Evolutionary conservation across 2,113 vertebrate species (phyloP).

Genomic region (Psettodes erumei): DNA sequence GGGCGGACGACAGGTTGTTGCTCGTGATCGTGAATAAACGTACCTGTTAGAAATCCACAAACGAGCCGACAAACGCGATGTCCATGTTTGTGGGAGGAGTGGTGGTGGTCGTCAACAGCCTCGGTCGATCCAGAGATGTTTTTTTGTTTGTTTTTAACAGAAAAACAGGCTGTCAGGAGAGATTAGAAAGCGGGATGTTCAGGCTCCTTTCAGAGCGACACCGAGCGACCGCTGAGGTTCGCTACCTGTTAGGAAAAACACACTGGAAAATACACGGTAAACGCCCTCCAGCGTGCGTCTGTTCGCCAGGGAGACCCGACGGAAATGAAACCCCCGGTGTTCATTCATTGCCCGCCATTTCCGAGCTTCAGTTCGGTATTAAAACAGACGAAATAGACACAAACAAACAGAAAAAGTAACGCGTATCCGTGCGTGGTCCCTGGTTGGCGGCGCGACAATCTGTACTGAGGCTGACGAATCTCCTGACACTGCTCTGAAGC

Average conservation of each 20-base stretch:
- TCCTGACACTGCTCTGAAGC: slow-evolving; percentile 42
- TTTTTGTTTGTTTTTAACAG: slow-evolving; percentile 47
- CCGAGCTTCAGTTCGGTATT: background rate
- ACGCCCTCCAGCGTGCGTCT: slow-evolving; percentile 67
- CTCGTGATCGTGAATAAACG: slow-evolving; percentile 34
- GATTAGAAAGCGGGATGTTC: slow-evolving; percentile 66
- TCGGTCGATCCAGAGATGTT: slow-evolving; percentile 32
- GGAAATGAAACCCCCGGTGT: background rate
- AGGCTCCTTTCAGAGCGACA: slow-evolving; percentile 41
- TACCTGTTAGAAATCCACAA: slow-evolving; percentile 75
- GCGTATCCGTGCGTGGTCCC: slow-evolving; percentile 63
- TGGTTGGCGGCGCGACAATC: slow-evolving; percentile 76
- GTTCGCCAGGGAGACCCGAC: slow-evolving; percentile 19
- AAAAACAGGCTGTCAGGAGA: slow-evolving; percentile 56
- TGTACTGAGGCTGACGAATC: slow-evolving; percentile 52
- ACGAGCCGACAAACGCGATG: slow-evolving; percentile 3
- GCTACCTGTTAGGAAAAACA: slow-evolving; percentile 78
- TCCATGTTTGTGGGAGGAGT: slow-evolving; percentile 43
- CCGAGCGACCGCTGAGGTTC: slow-evolving; percentile 45
- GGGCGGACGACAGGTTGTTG: slow-evolving; percentile 70
- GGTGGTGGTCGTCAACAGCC: background rate
- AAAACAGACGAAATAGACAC: slow-evolving; percentile 29
- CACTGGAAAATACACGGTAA: slow-evolving; percentile 57
- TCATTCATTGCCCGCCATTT: slow-evolving; percentile 65
- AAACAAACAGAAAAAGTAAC: slow-evolving; percentile 50